These are phyloP conservation scores for Acanthochromis polyacanthus DNA, from an alignment of 2,113 vertebrate genomes.

Conservation along the genomic window DNA sequence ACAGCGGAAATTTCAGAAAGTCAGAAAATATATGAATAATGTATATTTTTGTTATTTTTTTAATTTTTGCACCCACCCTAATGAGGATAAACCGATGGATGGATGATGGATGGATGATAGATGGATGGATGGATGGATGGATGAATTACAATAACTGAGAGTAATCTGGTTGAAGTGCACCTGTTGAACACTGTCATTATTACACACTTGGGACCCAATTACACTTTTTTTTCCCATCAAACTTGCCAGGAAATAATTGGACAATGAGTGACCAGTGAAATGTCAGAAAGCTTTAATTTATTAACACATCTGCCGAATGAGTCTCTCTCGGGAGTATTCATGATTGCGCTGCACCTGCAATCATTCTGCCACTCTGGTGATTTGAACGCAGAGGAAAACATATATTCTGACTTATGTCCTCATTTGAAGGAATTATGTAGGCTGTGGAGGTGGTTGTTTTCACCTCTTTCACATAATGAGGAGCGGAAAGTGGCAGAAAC, in stretches of 20 bases:
- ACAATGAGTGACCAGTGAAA: neutral
- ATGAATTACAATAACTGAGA: neutral
- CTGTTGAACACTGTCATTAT: neutral
- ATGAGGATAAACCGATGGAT: too few species aligned
- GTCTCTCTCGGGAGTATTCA: neutral
- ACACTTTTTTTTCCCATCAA: neutral
- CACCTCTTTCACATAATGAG: neutral
- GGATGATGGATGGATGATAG: too few species aligned
- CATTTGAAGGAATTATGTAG: neutral
- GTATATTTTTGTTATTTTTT: too few species aligned
- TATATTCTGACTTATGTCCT: neutral
- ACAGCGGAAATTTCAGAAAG: too few species aligned
- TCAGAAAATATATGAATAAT: too few species aligned
- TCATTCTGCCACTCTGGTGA: conserved; percentile 1
- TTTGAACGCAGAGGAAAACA: neutral
- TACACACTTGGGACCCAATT: neutral
- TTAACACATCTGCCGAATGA: neutral
- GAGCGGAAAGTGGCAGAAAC: neutral
- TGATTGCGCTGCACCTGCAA: neutral
- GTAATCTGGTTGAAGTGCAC: neutral
- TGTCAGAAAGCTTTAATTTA: neutral
- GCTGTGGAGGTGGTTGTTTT: neutral
- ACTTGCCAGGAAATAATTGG: neutral
- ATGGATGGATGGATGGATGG: too few species aligned
- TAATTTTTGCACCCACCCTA: too few species aligned